Conservation (phyloP, 1,140 invertebrate genomes). For the Saccostrea glomerata region DNA sequence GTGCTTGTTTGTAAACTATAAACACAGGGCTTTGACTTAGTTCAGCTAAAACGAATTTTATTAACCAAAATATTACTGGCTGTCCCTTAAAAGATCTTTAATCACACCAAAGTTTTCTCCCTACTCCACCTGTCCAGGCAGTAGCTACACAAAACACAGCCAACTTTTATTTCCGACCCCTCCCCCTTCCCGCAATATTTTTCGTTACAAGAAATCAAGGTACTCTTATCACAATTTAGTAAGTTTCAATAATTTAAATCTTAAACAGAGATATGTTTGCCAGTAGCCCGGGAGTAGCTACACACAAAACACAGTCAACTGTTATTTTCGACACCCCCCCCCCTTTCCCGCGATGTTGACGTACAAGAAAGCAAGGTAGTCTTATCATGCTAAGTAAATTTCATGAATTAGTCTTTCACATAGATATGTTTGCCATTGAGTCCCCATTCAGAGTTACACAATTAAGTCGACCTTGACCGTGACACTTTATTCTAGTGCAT, state of each 20-base stretch:
- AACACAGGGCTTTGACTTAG: not conserved
- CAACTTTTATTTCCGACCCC: too few species aligned
- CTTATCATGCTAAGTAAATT: too few species aligned
- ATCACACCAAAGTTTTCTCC: not conserved
- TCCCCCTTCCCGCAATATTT: not conserved
- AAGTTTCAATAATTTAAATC: too few species aligned
- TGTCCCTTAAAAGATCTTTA: not conserved
- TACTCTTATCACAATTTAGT: too few species aligned
- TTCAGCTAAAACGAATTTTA: constrained; percentile 26
- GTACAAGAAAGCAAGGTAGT: not conserved
- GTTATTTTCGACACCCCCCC: too few species aligned
- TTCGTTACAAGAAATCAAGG: not conserved
- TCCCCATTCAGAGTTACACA: too few species aligned
- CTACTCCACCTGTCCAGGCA: not conserved
- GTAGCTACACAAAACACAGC: not conserved
- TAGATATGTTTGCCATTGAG: too few species aligned
- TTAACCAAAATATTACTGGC: constrained; percentile 14
- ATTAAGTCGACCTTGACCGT: too few species aligned
- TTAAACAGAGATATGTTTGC: too few species aligned
- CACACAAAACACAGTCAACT: too few species aligned
- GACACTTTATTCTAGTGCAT: too few species aligned
- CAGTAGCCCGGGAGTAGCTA: not conserved
- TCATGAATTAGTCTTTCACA: too few species aligned
- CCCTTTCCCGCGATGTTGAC: not conserved
- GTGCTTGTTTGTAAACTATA: constrained; percentile 29